Percentiles rank a stretch among this genome's conserved stretches.
phyloP scores from a whole-genome alignment of 2,888 invertebrate species.

The Therioaphis trifolii region DNA sequence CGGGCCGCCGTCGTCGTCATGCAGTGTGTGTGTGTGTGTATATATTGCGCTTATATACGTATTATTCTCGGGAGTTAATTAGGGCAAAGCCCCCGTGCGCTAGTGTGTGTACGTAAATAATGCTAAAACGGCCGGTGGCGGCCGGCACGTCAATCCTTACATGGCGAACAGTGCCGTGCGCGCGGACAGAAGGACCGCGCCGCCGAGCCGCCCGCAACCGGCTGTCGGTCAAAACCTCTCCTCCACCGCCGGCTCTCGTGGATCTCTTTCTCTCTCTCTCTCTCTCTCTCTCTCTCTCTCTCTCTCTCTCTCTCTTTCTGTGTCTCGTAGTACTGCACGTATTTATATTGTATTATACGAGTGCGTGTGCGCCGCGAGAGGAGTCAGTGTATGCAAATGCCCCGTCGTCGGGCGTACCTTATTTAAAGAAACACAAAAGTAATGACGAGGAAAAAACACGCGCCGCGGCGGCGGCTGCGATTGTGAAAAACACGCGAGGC shows the following conservation, averaged over 20 bases:
- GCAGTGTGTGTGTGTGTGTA: background rate
- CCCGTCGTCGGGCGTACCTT: background rate
- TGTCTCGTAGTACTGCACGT: no score
- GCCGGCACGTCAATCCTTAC: slow-evolving; percentile 60
- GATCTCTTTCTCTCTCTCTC: no score
- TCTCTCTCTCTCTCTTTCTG: no score
- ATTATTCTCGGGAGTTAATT: slow-evolving; percentile 44
- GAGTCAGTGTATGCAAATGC: slow-evolving; percentile 54
- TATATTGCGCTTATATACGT: background rate
- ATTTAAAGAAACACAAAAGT: slow-evolving; percentile 45
- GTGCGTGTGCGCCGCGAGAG: background rate
- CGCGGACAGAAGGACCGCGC: background rate
- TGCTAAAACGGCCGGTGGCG: slow-evolving; percentile 26
- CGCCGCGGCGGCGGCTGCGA: slow-evolving; percentile 40
- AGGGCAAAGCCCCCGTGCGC: slow-evolving; percentile 61
- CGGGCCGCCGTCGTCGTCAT: background rate
- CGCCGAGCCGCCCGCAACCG: slow-evolving; percentile 10
- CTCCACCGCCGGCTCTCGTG: no score
- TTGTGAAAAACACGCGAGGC: slow-evolving; percentile 27
- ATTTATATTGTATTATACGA: background rate
- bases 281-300: no score
- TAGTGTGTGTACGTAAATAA: slow-evolving; percentile 32
- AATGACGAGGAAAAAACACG: slow-evolving; percentile 25
- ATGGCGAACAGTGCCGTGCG: slow-evolving; percentile 55
- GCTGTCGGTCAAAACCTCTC: slow-evolving; percentile 52